A percentile compares a stretch with the other conserved stretches of the same genome.
These are phyloP conservation scores for Champsocephalus esox DNA, from an alignment of 2,797 vertebrate species.

Conservation along the genomic window DNA sequence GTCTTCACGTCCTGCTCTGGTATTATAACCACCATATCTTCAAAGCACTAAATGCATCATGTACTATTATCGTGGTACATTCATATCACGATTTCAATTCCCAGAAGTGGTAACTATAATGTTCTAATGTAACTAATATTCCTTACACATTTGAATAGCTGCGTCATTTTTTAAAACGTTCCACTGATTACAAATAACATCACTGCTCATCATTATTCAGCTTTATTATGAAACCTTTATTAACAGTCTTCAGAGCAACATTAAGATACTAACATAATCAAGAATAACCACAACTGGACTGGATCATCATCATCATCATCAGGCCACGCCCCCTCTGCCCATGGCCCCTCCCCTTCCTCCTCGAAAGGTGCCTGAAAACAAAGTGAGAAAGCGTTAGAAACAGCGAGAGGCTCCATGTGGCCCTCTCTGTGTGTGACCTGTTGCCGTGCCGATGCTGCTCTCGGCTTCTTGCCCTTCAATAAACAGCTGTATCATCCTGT, in stretches of 20 bases:
- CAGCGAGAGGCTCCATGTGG: background rate
- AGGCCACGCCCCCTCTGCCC: conserved; percentile 63
- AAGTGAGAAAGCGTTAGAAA: background rate
- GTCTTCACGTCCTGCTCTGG: background rate
- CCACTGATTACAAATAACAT: background rate
- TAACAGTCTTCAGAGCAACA: conserved; percentile 17
- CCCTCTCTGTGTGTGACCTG: background rate
- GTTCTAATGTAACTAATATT: background rate
- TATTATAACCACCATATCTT: background rate
- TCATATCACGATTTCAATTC: background rate
- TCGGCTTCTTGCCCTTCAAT: conserved; percentile 49
- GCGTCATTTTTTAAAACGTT: too few species aligned
- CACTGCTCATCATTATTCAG: conserved; percentile 19
- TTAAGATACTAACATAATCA: conserved; percentile 21
- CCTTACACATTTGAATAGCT: background rate
- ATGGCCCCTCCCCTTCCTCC: conserved; percentile 69
- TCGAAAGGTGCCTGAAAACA: conserved; percentile 59
- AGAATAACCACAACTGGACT: conserved; percentile 12
- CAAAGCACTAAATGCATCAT: background rate
- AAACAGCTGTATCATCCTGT: conserved; percentile 60
- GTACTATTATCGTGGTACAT: background rate
- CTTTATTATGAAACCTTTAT: conserved; percentile 67
- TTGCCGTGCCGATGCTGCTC: conserved; percentile 15
- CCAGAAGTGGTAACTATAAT: too few species aligned
- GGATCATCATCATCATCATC: conserved; percentile 20